phyloP scores from a whole-genome alignment of 2,797 vertebrate genomes.

The Pseudomugil tenellus region DNA sequence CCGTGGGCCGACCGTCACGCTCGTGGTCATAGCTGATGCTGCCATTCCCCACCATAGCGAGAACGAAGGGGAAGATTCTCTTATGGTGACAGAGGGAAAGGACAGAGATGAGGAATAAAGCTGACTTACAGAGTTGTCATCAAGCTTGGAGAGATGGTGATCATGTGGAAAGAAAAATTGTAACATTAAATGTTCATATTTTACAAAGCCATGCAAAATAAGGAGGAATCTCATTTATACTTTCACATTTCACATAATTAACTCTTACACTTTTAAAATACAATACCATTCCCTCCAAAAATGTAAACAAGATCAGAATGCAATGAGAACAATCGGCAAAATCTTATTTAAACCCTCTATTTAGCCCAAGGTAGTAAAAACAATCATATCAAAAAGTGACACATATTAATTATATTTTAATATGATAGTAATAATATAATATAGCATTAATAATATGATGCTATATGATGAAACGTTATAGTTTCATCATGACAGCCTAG shows the following conservation, averaged over 20 bases:
- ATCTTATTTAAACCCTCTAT: not conserved
- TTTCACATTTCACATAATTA: not conserved
- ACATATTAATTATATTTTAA: not conserved
- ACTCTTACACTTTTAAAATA: not conserved
- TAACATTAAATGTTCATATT: not conserved
- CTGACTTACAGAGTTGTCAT: not conserved
- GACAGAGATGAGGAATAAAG: not conserved
- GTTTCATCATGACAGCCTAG: too few relatives aligned
- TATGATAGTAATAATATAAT: too few relatives aligned
- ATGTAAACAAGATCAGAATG: not conserved
- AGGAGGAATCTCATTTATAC: not conserved
- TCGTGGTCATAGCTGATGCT: conserved; percentile 92
- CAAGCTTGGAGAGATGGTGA: not conserved
- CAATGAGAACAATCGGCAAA: not conserved
- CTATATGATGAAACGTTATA: too few relatives aligned
- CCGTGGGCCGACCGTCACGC: conserved; percentile 89
- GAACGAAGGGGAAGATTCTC: conserved; percentile 93
- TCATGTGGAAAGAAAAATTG: not conserved
- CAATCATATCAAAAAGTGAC: not conserved
- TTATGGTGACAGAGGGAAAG: conserved; percentile 50
- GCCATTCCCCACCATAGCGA: conserved; percentile 96
- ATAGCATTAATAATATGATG: too few relatives aligned
- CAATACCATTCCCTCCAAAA: not conserved
- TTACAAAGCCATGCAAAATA: conserved; percentile 1
- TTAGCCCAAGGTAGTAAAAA: not conserved